Evolutionary conservation across 2,888 invertebrate genomes (phyloP).

Genomic region (Sthenelais limicola): DNA sequence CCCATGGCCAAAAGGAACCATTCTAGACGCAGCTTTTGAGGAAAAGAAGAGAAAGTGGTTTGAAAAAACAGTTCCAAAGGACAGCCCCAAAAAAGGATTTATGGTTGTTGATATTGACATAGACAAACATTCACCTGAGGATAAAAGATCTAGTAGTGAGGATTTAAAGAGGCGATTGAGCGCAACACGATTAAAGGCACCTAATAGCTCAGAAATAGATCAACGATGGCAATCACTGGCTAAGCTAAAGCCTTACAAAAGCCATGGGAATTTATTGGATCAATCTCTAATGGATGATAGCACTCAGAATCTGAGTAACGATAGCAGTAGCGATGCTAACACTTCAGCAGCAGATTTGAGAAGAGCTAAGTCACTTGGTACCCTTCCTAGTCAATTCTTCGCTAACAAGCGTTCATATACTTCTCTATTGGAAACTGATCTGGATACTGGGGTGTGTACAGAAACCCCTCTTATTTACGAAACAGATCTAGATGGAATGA

Average conservation of each 20-base stretch:
- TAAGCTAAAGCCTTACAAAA: slow-evolving; percentile 18
- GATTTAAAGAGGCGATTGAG: slow-evolving; percentile 40
- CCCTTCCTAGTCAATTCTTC: slow-evolving; percentile 43
- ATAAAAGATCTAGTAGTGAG: slow-evolving; percentile 6
- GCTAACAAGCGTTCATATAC: slow-evolving; percentile 39
- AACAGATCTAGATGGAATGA: slow-evolving; percentile 45
- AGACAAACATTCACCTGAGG: background rate
- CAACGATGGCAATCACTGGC: slow-evolving; percentile 32
- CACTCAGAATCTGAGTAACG: background rate
- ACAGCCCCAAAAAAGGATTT: slow-evolving; percentile 8
- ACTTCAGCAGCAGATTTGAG: slow-evolving; percentile 8
- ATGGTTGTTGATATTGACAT: slow-evolving; percentile 43
- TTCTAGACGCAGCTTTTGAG: slow-evolving; percentile 39
- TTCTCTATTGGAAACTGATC: slow-evolving; percentile 46
- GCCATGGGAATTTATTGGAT: slow-evolving; percentile 27
- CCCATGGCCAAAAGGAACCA: slow-evolving; percentile 19
- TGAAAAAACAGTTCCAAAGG: slow-evolving; percentile 6
- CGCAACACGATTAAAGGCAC: slow-evolving; percentile 34
- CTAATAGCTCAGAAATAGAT: slow-evolving; percentile 31
- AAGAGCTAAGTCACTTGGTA: slow-evolving; percentile 23
- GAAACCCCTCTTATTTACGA: slow-evolving; percentile 43
- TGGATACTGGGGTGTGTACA: slow-evolving; percentile 41
- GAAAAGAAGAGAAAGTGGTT: slow-evolving; percentile 34
- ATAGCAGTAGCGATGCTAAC: background rate
- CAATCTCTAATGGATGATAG: slow-evolving; percentile 3